Evolutionary conservation across 2,113 vertebrate genomes (phyloP).

Genomic region (Lophotis ruficrista): DNA sequence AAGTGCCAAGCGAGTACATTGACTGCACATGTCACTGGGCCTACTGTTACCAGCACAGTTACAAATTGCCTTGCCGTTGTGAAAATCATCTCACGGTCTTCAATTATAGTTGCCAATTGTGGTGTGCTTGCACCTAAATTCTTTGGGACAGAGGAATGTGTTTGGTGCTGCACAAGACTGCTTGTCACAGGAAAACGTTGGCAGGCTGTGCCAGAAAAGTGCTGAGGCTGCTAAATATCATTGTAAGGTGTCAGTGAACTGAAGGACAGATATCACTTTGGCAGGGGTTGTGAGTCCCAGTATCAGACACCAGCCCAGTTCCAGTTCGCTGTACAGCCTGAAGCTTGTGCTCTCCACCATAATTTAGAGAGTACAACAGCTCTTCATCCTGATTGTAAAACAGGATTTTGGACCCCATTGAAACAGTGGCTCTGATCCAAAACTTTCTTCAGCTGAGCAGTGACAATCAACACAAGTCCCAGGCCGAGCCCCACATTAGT

Average conservation of each 20-base stretch:
- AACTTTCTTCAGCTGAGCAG: background rate
- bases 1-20: background rate
- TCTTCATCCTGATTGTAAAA: background rate
- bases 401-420: background rate
- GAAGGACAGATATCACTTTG: background rate
- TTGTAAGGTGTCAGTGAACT: rapidly evolving
- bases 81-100: background rate
- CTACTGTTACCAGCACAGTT: background rate
- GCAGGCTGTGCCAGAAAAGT: background rate
- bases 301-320: background rate
- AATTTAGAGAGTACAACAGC: background rate
- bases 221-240: background rate
- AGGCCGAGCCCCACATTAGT: background rate
- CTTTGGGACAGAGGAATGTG: background rate
- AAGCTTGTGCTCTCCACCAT: background rate
- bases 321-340: background rate
- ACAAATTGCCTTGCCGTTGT: background rate
- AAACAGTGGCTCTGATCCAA: slow-evolving; percentile 25
- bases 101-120: background rate
- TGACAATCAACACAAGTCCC: background rate
- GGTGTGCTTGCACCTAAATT: background rate
- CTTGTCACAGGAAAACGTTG: rapidly evolving
- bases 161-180: background rate
- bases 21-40: background rate
- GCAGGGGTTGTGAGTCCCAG: rapidly evolving